Percentiles rank a stretch among this genome's conserved stretches.
Conservation (phyloP, 2,888 invertebrate species). For the Drosophila monieri region DNA sequence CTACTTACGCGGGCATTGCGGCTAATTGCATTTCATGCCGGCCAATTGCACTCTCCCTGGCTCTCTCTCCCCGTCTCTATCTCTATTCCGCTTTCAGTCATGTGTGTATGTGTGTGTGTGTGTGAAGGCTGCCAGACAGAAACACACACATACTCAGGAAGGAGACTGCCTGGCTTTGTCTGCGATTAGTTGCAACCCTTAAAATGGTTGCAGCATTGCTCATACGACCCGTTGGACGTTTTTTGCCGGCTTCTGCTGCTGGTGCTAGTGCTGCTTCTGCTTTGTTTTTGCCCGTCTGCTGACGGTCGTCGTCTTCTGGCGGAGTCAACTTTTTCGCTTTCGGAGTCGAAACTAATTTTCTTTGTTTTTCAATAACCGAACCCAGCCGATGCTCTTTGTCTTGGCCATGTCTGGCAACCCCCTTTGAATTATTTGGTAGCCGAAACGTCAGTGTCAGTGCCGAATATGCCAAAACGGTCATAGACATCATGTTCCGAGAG, state of each 20-base stretch:
- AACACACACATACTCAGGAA: conserved; percentile 6
- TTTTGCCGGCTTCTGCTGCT: conserved; percentile 30
- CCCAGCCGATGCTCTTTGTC: conserved; percentile 28
- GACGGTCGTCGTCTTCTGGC: conserved; percentile 56
- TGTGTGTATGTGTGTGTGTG: conserved; percentile 16
- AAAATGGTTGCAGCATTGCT: conserved; percentile 72
- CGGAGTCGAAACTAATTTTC: conserved; percentile 66
- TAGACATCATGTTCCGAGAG: conserved; percentile 59
- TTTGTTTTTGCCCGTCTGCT: conserved; percentile 23
- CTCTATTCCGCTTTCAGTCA: conserved; percentile 26
- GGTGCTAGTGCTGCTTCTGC: conserved; percentile 19
- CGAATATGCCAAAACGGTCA: conserved; percentile 58
- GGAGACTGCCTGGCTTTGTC: conserved; percentile 47
- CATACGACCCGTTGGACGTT: conserved; percentile 68
- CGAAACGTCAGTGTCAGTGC: conserved; percentile 15
- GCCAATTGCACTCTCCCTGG: conserved; percentile 6
- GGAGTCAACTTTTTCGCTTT: conserved; percentile 54
- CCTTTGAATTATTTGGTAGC: conserved; percentile 3
- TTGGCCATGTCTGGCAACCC: conserved; percentile 13
- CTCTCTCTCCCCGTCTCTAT: conserved; percentile 40
- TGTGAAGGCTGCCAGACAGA: conserved; percentile 28
- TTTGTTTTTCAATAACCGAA: conserved; percentile 78
- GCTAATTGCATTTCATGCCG: conserved; percentile 33
- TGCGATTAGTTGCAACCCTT: conserved; percentile 78
- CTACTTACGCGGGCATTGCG: conserved; percentile 39